A percentile compares a stretch with the other conserved stretches of the same genome.
Conservation (phyloP, 2,797 vertebrate species). For the Morus bassanus region DNA sequence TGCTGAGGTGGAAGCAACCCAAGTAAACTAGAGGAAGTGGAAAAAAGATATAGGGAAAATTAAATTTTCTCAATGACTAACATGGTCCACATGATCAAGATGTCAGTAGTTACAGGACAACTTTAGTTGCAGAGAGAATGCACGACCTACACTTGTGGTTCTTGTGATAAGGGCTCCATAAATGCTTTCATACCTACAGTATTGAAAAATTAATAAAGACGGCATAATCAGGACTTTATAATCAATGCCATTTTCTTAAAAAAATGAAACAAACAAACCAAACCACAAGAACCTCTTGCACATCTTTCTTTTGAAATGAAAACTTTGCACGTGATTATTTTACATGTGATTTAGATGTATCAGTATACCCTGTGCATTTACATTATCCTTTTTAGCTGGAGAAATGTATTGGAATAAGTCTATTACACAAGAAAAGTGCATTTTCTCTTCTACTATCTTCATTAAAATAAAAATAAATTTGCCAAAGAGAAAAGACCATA, state of each 20-base stretch:
- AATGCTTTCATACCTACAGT: neutral
- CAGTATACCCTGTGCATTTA: neutral
- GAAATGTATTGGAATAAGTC: neutral
- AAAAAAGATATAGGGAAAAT: neutral
- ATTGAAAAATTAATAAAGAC: neutral
- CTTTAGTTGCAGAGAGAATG: neutral
- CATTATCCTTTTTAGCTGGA: neutral
- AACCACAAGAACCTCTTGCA: neutral
- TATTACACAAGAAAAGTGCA: neutral
- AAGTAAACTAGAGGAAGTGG: neutral
- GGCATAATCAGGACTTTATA: neutral
- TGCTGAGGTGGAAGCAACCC: neutral
- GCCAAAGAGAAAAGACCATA: neutral
- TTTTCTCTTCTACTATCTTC: neutral
- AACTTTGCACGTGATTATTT: neutral
- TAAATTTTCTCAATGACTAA: neutral
- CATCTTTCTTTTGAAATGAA: neutral
- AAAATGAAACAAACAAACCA: neutral
- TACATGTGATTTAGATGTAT: neutral
- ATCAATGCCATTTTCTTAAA: neutral
- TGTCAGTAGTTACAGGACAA: neutral
- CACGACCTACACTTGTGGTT: fast-evolving
- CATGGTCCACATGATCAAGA: neutral
- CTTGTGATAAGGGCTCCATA: neutral
- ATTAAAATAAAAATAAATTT: neutral